A percentile compares a stretch with the other conserved stretches of the same genome.
These are phyloP conservation scores for Tiphia femorata DNA, from an alignment of 2,888 invertebrate genomes.

Conservation along the genomic window DNA sequence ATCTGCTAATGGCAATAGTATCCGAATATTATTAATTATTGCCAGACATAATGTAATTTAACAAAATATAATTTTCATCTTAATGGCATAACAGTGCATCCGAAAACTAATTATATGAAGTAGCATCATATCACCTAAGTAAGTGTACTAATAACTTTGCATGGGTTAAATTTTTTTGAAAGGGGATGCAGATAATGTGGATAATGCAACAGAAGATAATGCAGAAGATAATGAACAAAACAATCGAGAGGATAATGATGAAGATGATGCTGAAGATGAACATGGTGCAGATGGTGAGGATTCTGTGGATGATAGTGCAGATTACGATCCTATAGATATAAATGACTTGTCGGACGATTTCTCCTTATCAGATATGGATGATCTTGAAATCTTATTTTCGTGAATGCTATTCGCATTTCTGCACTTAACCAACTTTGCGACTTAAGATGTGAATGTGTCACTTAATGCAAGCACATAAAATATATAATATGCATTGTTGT, in stretches of 20 bases:
- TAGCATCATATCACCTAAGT: not conserved
- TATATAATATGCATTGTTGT: not conserved
- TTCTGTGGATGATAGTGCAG: conserved; percentile 54
- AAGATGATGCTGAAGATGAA: conserved; percentile 51
- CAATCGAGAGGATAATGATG: conserved; percentile 52
- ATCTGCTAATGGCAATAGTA: not conserved
- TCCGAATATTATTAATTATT: not conserved
- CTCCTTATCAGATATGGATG: conserved; percentile 57
- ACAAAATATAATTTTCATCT: too few species aligned
- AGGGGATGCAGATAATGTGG: conserved; percentile 47
- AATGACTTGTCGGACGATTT: conserved; percentile 51
- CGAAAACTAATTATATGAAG: too few species aligned
- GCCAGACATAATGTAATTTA: too few species aligned
- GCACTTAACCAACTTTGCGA: conserved; percentile 6
- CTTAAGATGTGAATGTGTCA: not conserved
- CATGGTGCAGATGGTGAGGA: conserved; percentile 61
- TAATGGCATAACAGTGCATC: too few species aligned
- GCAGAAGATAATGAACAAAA: conserved; percentile 50
- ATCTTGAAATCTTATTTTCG: conserved; percentile 55
- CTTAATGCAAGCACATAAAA: not conserved
- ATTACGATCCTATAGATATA: conserved; percentile 49
- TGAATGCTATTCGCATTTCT: conserved; percentile 33
- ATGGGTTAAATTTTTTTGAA: not conserved
- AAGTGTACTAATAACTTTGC: not conserved
- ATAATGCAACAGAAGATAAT: conserved; percentile 48